Conservation (phyloP, 1,140 invertebrate genomes). For the Nylanderia fulva region DNA sequence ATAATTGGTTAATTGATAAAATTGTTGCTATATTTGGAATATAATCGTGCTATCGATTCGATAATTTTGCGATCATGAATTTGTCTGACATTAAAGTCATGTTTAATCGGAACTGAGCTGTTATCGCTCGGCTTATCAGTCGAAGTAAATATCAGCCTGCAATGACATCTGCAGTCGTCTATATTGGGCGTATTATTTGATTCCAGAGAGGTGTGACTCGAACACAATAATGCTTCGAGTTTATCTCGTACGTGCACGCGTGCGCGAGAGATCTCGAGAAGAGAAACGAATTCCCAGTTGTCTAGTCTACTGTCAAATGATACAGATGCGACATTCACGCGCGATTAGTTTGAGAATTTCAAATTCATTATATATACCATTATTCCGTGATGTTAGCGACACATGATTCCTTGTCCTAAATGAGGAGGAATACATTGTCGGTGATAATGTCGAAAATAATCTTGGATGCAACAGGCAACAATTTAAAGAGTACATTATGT, state of each 20-base stretch:
- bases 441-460: neutral
- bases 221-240: neutral
- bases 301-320: neutral
- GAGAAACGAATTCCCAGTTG: neutral
- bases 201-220: constrained; percentile 47
- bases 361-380: neutral
- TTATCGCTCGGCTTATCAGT: constrained; percentile 69
- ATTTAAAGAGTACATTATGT: neutral
- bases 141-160: constrained; percentile 62
- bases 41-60: neutral
- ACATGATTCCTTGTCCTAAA: neutral
- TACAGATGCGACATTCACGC: neutral
- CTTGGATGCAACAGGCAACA: neutral
- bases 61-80: neutral
- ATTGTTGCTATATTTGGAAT: neutral
- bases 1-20: neutral
- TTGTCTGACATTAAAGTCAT: neutral
- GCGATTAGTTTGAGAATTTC: neutral
- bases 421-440: neutral
- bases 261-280: neutral
- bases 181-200: constrained; percentile 47
- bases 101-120: neutral
- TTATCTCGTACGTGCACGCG: neutral
- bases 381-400: neutral
- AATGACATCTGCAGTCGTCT: constrained; percentile 40